phyloP scores from a whole-genome alignment of 2,797 vertebrate genomes.

The Etheostoma nigrum region DNA sequence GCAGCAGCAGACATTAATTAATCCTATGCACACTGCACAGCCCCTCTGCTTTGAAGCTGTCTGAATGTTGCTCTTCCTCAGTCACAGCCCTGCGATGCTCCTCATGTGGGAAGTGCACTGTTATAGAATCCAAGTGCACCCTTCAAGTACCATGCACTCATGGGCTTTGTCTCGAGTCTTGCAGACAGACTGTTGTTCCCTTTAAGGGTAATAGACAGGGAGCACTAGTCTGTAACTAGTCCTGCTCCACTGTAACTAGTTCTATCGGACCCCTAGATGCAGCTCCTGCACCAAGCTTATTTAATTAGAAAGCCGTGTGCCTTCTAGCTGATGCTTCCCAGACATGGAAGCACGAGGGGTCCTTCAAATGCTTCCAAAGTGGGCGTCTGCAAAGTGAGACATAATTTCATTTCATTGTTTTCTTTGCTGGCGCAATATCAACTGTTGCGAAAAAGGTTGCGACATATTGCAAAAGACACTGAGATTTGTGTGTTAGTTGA shows the following conservation, averaged over 20 bases:
- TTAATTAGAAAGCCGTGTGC: constrained; percentile 31
- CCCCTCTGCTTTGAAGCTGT: constrained; percentile 67
- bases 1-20: constrained; percentile 63
- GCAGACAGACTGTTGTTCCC: constrained; percentile 21
- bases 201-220: constrained; percentile 47
- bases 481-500: no score
- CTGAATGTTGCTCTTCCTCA: constrained; percentile 43
- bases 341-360: constrained; percentile 29
- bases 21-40: constrained; percentile 61
- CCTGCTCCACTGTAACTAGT: constrained; percentile 56
- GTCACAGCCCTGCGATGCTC: constrained; percentile 48
- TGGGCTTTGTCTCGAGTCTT: constrained; percentile 45
- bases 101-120: constrained; percentile 49
- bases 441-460: no score
- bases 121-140: constrained; percentile 50
- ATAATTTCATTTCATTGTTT: constrained; percentile 39
- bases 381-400: constrained; percentile 5
- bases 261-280: constrained; percentile 38
- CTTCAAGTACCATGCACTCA: constrained; percentile 51
- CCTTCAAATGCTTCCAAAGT: constrained; percentile 29
- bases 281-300: constrained; percentile 33
- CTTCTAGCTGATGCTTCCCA: constrained; percentile 19
- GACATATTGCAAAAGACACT: no score
- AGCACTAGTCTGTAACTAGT: constrained; percentile 40
- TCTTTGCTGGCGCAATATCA: neutral